Percentiles rank a stretch among this genome's conserved stretches.
Conservation (phyloP, 2,113 vertebrate species). For the Corythoichthys intestinalis region DNA sequence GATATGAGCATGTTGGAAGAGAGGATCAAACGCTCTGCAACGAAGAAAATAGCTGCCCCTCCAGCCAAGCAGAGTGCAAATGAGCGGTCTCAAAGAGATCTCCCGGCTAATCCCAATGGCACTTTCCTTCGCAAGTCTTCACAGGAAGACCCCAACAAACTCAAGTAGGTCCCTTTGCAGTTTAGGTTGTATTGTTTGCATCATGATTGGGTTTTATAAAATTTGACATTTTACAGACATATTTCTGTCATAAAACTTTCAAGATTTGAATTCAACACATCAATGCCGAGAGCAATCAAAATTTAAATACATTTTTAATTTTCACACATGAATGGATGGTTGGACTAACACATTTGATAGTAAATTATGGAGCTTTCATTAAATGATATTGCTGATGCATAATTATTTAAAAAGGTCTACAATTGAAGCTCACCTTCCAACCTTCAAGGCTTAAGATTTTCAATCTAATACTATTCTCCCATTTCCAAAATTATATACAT, state of each 20-base stretch:
- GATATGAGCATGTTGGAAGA: slow-evolving; percentile 99
- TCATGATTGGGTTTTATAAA: neutral
- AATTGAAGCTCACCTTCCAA: no score
- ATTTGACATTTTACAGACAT: neutral
- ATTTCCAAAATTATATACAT: neutral
- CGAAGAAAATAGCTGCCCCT: slow-evolving; percentile 81
- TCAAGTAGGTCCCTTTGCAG: slow-evolving; percentile 80
- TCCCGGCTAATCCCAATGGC: slow-evolving; percentile 73
- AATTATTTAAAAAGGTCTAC: no score
- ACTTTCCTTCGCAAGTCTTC: slow-evolving; percentile 83
- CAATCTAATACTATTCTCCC: neutral
- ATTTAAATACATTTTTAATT: no score
- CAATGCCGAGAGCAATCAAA: no score
- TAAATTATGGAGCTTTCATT: no score
- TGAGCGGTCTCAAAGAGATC: slow-evolving; percentile 79
- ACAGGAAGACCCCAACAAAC: slow-evolving; percentile 90
- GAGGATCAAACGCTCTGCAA: slow-evolving; percentile 92
- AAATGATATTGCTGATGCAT: no score
- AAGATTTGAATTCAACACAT: no score
- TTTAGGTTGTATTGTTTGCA: neutral
- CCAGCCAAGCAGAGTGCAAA: slow-evolving; percentile 71
- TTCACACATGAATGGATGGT: no score
- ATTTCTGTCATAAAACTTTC: no score
- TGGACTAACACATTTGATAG: no score
- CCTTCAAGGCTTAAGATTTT: neutral